Evolutionary conservation across 2,797 vertebrate species (phyloP).

Genomic region (Mastacembelus armatus): DNA sequence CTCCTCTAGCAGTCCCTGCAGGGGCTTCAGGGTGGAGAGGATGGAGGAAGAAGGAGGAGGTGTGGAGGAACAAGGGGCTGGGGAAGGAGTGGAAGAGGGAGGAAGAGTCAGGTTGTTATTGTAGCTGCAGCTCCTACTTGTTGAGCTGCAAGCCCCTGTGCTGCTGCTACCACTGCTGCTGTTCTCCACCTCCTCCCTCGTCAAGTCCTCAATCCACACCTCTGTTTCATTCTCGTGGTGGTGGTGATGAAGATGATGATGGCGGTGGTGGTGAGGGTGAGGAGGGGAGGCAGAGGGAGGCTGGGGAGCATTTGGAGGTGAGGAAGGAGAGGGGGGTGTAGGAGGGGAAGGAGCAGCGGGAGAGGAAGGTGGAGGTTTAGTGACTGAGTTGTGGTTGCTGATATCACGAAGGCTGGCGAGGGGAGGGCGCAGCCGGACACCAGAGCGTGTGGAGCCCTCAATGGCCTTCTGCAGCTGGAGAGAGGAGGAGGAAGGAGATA

Average conservation of each 20-base stretch:
- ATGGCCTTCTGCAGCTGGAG: constrained; percentile 96
- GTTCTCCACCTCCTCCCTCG: constrained; percentile 42
- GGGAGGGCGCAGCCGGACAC: constrained; percentile 90
- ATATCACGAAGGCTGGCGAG: constrained; percentile 92
- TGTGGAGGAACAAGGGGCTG: constrained; percentile 31
- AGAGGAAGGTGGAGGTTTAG: constrained; percentile 54
- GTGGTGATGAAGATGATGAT: constrained; percentile 3
- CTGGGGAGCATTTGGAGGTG: constrained; percentile 75
- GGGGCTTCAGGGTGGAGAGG: constrained; percentile 46
- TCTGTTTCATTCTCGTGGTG: constrained; percentile 66
- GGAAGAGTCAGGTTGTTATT: constrained; percentile 59
- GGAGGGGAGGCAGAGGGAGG: constrained; percentile 30
- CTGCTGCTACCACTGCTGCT: constrained; percentile 45
- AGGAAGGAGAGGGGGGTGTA: constrained; percentile 63
- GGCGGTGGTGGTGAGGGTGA: constrained; percentile 31
- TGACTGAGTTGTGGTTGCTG: constrained; percentile 74
- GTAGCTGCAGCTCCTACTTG: constrained; percentile 49
- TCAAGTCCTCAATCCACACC: constrained; percentile 73
- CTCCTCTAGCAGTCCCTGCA: constrained; percentile 42
- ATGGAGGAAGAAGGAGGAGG: constrained; percentile 40
- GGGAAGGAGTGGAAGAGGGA: constrained; percentile 56
- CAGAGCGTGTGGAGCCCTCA: constrained; percentile 91
- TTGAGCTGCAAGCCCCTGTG: constrained; percentile 5
- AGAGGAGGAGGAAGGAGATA: neutral
- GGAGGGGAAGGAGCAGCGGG: constrained; percentile 54